phyloP scores from a whole-genome alignment of 2,797 vertebrate genomes.

The Aphelocoma californica region DNA sequence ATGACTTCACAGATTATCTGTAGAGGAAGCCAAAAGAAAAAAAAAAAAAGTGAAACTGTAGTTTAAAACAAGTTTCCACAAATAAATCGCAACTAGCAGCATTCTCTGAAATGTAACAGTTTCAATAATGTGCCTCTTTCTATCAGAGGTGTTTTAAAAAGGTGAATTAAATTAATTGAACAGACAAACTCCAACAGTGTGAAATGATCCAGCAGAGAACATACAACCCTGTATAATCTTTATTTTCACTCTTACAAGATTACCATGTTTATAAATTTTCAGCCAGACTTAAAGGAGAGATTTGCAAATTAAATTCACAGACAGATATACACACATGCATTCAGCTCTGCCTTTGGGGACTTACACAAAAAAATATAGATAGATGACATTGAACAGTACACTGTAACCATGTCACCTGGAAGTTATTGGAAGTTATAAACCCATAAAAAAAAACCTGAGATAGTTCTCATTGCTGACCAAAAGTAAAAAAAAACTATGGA shows the following conservation, averaged over 20 bases:
- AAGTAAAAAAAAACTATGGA: not conserved
- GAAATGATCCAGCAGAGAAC: not conserved
- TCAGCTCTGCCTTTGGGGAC: not conserved
- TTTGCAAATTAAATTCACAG: not conserved
- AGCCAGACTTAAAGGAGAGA: not conserved
- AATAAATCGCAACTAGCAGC: not conserved
- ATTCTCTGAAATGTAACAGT: not conserved
- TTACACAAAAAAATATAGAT: not conserved
- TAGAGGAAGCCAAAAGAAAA: not conserved
- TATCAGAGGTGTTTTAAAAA: not conserved
- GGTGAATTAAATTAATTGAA: conserved; percentile 1
- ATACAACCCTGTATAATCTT: not conserved
- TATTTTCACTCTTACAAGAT: not conserved
- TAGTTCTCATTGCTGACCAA: not conserved
- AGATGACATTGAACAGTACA: not conserved
- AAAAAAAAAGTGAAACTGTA: not conserved
- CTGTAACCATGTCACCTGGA: not conserved
- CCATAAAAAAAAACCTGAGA: not conserved
- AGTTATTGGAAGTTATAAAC: not conserved
- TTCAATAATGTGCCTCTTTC: not conserved
- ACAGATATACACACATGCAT: rapidly evolving
- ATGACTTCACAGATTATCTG: conserved; percentile 10
- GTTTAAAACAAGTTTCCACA: conserved; percentile 4
- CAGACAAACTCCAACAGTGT: not conserved
- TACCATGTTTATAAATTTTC: not conserved